Conservation (phyloP, 2,797 vertebrate species). For the Limosa lapponica region DNA sequence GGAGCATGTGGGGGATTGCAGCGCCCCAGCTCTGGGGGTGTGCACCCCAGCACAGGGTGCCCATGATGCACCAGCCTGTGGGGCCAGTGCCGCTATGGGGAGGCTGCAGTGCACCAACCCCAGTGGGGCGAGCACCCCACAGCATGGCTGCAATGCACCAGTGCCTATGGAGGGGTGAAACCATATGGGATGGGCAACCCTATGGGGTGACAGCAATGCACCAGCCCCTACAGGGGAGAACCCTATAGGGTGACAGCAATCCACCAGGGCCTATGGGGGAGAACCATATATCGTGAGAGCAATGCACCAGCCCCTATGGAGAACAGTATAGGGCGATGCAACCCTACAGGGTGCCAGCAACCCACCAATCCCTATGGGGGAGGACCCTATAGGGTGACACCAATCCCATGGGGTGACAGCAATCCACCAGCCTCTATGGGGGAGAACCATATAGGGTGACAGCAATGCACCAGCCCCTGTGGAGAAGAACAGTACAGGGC, state of each 20-base stretch:
- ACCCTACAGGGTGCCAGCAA: not conserved
- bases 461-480: not conserved
- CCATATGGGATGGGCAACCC: not conserved
- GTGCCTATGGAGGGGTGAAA: too few species aligned
- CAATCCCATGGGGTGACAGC: not conserved
- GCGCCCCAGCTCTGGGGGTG: too few species aligned
- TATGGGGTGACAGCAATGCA: not conserved
- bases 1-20: fast-evolving
- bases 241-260: not conserved
- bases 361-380: not conserved
- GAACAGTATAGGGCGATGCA: not conserved
- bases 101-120: not conserved
- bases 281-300: fast-evolving
- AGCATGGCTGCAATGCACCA: not conserved
- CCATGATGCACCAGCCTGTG: not conserved
- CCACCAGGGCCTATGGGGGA: too few species aligned
- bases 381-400: too few species aligned
- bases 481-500: not conserved
- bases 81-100: fast-evolving
- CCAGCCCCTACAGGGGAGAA: not conserved
- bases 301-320: not conserved
- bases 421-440: too few species aligned
- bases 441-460: not conserved
- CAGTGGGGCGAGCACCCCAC: fast-evolving
- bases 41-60: fast-evolving